Percentiles rank a stretch among this genome's conserved stretches.
phyloP scores from a whole-genome alignment of 2,888 invertebrate species.

The Eumerus sabulonum region DNA sequence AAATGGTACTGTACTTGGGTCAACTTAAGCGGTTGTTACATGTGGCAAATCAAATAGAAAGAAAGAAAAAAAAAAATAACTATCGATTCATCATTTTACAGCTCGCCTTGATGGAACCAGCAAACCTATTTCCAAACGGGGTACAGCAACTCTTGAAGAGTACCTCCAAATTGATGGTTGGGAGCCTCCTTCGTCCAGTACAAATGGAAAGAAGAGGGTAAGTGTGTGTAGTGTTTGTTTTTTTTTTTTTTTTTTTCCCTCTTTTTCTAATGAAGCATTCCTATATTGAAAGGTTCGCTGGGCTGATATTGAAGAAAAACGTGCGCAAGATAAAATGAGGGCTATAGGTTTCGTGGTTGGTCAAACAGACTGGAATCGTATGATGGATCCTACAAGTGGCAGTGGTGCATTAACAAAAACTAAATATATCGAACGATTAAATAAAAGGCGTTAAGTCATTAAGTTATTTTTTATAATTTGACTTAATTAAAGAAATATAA shows the following conservation, averaged over 20 bases:
- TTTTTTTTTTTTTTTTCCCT: too few species aligned
- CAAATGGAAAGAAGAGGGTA: slow-evolving; percentile 93
- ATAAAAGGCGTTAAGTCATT: slow-evolving; percentile 72
- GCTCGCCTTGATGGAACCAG: slow-evolving; percentile 95
- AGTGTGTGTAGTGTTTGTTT: slow-evolving; percentile 78
- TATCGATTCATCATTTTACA: too few species aligned
- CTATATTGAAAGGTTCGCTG: slow-evolving; percentile 89
- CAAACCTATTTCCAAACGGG: slow-evolving; percentile 83
- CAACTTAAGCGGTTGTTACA: too few species aligned
- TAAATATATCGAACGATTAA: slow-evolving; percentile 90
- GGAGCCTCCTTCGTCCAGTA: slow-evolving; percentile 81
- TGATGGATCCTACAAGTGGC: slow-evolving; percentile 95
- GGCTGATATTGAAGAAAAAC: slow-evolving; percentile 97
- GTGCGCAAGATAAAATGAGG: slow-evolving; percentile 94
- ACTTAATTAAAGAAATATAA: slow-evolving; percentile 6
- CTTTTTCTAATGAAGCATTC: not conserved
- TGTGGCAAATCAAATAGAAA: too few species aligned
- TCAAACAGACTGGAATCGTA: slow-evolving; percentile 96
- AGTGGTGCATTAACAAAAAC: slow-evolving; percentile 94
- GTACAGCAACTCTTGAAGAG: slow-evolving; percentile 89
- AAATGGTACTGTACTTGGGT: too few species aligned
- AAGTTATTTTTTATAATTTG: slow-evolving; percentile 6
- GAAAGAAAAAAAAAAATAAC: not conserved
- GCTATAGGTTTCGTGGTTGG: slow-evolving; percentile 98
- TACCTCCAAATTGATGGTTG: slow-evolving; percentile 91